Evolutionary conservation across 2,888 invertebrate species (phyloP).

Genomic region (Nemotelus nigrinus): DNA sequence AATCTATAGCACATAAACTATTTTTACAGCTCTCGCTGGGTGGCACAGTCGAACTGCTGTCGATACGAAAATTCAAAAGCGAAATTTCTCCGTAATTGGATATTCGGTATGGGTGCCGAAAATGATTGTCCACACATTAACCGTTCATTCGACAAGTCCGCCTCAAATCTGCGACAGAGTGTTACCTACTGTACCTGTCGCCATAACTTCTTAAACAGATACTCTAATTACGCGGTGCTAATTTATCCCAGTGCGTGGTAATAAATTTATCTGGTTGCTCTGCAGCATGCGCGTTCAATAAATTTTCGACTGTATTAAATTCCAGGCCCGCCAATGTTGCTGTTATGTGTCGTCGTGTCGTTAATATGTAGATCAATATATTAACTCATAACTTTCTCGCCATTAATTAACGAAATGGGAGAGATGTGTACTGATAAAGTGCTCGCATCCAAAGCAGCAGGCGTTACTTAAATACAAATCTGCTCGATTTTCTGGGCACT

Average conservation of each 20-base stretch:
- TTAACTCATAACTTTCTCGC: slow-evolving; percentile 45
- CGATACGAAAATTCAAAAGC: no score
- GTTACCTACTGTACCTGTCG: neutral
- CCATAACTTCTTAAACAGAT: neutral
- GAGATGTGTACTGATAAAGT: slow-evolving; percentile 24
- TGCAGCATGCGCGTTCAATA: neutral
- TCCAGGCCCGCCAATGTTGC: neutral
- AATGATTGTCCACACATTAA: no score
- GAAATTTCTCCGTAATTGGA: no score
- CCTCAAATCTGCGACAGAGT: no score
- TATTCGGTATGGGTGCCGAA: no score
- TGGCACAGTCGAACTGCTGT: no score
- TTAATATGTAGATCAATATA: slow-evolving; percentile 44
- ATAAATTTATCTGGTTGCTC: slow-evolving; percentile 25
- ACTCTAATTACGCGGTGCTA: slow-evolving; percentile 28
- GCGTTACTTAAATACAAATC: slow-evolving; percentile 2
- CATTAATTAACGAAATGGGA: slow-evolving; percentile 43
- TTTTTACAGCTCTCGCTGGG: no score
- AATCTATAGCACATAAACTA: no score
- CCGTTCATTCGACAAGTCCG: no score
- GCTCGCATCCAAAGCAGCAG: slow-evolving; percentile 16
- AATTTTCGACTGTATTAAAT: slow-evolving; percentile 33
- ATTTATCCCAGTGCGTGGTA: slow-evolving; percentile 19
- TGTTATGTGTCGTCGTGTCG: neutral
- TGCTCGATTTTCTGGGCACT: neutral